Evolutionary conservation across 2,113 vertebrate genomes (phyloP).

Genomic region (Stigmatopora argus): DNA sequence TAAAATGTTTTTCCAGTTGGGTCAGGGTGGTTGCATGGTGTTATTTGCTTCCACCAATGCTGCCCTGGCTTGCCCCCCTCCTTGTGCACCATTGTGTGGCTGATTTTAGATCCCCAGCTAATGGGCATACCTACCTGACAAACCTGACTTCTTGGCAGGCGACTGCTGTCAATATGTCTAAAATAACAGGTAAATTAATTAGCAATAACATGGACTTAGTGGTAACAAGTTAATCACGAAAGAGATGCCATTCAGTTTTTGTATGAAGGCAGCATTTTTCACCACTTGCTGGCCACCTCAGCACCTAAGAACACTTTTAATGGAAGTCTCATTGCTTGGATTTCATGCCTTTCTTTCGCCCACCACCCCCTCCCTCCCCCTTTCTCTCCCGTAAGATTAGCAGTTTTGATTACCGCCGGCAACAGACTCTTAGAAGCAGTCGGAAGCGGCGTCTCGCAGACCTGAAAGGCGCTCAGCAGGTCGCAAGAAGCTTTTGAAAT

Average conservation of each 20-base stretch:
- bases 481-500: slow-evolving; percentile 95
- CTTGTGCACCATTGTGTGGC: slow-evolving; percentile 76
- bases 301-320: slow-evolving; percentile 97
- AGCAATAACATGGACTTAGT: slow-evolving; percentile 98
- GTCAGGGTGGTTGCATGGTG: slow-evolving; percentile 63
- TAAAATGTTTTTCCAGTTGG: slow-evolving; percentile 63
- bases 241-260: slow-evolving; percentile 99
- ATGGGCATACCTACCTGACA: slow-evolving; percentile 91
- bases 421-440: slow-evolving; percentile 94
- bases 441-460: slow-evolving; percentile 80
- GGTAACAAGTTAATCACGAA: slow-evolving; percentile 97
- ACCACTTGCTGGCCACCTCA: slow-evolving; percentile 91
- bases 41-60: slow-evolving; percentile 74
- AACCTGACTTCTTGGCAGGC: slow-evolving; percentile 97
- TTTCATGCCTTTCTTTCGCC: slow-evolving; percentile 43
- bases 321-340: slow-evolving; percentile 98
- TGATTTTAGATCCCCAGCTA: slow-evolving; percentile 87
- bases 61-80: slow-evolving; percentile 66
- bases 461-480: slow-evolving; percentile 98
- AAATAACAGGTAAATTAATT: slow-evolving; percentile 99
- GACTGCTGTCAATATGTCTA: slow-evolving; percentile 90
- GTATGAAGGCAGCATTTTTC: slow-evolving; percentile 96
- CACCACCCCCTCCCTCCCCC: neutral
- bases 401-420: slow-evolving; percentile 98
- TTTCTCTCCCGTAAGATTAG: slow-evolving; percentile 84